Base-by-base conservation (phyloP, 2,797 vertebrate genomes). In the Channa striata region DNA sequence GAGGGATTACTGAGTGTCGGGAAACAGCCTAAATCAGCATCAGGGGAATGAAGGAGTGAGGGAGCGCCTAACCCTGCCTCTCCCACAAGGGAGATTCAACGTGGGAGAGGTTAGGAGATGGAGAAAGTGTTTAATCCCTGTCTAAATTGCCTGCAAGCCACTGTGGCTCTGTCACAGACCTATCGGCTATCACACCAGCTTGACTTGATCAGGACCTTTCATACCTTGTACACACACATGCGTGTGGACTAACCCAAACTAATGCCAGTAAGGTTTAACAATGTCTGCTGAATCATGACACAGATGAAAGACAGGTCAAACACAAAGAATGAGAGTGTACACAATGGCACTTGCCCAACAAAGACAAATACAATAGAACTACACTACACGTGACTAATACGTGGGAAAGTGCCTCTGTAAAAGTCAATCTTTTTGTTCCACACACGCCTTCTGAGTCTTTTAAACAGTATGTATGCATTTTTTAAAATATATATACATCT, bases 121-220 rank as follows among this genome's bases (percentile, higher is more conserved):
- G 86, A 77, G 80, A 84, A 72, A 81, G 50, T 63, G 48, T 82
- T 84, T 88, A 89, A 89, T 89, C 83, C 77, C 19, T 37, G 66
- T 72, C 85, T 83, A 87, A 90, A 78, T 67, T 52, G 78, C 69
- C 85, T 88, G 82, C 64, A 72, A 78, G 85, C 80, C 78, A 72
- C 83, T 73, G 88, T 77, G 66, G 65, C 79, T 85, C 67, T 79
- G 87, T 86, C 86, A 87, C 80, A 81, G 78, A 63, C 59, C 84
- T 89, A 85, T 89, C 84, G 40, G 80, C 85, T 85, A 84, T 78
- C 84, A 68, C 58, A 51, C 30, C 89, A 85, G 85, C 89, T 85
- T 89, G 84, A 84, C 81, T 84, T 63, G 76, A 90, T 89, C 81
- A 77, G 72, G 70, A 87, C 72, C 69, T 57, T 66, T 80, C 82